Evolutionary conservation across 2,797 vertebrate genomes (phyloP).

Genomic region (Rhinichthys osculus): DNA sequence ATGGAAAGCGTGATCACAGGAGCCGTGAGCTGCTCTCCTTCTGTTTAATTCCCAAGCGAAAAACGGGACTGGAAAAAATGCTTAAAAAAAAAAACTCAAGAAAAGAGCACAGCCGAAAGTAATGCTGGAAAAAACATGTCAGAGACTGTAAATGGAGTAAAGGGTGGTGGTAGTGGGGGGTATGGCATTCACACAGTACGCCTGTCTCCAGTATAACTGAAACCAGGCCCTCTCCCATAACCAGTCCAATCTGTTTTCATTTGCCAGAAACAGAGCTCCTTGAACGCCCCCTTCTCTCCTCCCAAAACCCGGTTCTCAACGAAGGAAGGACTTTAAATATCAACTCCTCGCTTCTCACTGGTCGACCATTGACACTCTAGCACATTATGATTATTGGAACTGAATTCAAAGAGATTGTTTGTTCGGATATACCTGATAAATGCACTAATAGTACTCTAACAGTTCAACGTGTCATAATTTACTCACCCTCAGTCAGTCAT

Average conservation of each 20-base stretch:
- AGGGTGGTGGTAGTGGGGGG: conserved; percentile 68
- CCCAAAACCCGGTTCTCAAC: conserved; percentile 39
- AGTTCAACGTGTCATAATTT: neutral
- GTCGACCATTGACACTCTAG: neutral
- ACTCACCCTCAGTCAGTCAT: neutral
- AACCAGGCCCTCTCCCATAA: conserved; percentile 91
- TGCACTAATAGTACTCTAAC: neutral
- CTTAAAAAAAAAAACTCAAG: conserved; percentile 40
- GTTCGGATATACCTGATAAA: neutral
- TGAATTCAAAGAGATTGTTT: conserved; percentile 1
- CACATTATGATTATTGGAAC: conserved; percentile 8
- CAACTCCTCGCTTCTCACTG: neutral
- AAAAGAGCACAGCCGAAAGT: conserved; percentile 58
- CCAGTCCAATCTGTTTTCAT: conserved; percentile 82
- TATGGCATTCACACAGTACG: conserved; percentile 86
- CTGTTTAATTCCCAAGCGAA: conserved; percentile 60
- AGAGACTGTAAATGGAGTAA: conserved; percentile 68
- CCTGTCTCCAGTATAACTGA: conserved; percentile 93
- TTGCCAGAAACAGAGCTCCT: conserved; percentile 68
- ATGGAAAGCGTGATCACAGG: conserved; percentile 55
- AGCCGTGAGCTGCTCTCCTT: conserved; percentile 49
- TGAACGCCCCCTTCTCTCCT: conserved; percentile 50
- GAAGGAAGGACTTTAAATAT: conserved; percentile 59
- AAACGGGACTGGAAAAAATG: conserved; percentile 37
- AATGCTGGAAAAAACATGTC: conserved; percentile 71